Conservation (phyloP, 2,113 vertebrate species). For the Carollia perspicillata region DNA sequence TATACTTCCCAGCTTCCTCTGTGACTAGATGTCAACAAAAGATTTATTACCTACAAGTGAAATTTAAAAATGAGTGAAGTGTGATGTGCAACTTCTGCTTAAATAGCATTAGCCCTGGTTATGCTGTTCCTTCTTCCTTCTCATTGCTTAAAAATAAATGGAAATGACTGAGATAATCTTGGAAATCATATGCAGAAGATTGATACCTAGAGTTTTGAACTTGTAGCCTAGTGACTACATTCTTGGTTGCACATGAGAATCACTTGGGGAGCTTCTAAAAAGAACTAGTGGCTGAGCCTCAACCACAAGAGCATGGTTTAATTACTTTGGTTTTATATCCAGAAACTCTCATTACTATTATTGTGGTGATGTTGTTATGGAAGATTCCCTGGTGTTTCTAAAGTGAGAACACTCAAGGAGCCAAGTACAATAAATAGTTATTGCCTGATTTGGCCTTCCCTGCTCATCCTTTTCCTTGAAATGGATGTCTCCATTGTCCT, state of each 20-base stretch:
- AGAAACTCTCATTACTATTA: background rate
- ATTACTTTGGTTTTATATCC: background rate
- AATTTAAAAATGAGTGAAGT: background rate
- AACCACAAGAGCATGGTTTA: background rate
- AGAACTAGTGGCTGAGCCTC: background rate
- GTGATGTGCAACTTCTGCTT: background rate
- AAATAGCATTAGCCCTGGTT: background rate
- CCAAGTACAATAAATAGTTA: fast-evolving
- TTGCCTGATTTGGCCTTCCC: background rate
- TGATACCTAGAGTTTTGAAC: background rate
- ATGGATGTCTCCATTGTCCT: background rate
- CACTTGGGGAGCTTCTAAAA: background rate
- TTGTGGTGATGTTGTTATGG: background rate
- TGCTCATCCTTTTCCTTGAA: background rate
- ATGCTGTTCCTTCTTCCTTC: background rate
- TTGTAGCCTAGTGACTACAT: too few relatives aligned
- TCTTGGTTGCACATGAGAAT: background rate
- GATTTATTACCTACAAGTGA: background rate
- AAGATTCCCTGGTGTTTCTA: background rate
- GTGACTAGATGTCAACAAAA: background rate
- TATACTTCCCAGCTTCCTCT: background rate
- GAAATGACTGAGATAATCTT: background rate
- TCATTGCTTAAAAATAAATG: background rate
- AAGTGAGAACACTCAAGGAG: background rate
- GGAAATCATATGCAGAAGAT: background rate